Conservation (phyloP, 2,113 vertebrate genomes). For the Saccopteryx bilineata region DNA sequence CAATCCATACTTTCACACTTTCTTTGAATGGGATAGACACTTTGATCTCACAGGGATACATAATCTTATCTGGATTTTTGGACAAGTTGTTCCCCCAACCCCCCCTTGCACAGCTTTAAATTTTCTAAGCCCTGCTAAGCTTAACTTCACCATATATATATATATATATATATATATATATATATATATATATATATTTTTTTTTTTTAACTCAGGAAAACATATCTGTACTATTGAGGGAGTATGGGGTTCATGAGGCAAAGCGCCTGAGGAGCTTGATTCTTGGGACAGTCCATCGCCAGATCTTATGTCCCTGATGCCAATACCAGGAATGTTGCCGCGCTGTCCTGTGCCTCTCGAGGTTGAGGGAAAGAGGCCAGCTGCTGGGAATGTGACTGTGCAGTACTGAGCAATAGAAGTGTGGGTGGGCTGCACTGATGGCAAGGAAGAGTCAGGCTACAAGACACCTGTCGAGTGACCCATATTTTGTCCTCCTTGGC, state of each 20-base stretch:
- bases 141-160: neutral
- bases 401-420: neutral
- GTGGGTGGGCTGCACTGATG: neutral
- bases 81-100: neutral
- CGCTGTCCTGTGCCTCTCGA: neutral
- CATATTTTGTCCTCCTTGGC: neutral
- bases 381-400: neutral
- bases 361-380: neutral
- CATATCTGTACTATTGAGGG: no score
- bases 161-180: no score
- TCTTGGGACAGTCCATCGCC: neutral
- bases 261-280: neutral
- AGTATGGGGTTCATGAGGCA: neutral
- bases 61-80: slow-evolving; percentile 29
- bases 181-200: no score
- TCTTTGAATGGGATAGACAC: neutral
- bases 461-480: neutral
- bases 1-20: neutral
- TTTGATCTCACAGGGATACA: neutral
- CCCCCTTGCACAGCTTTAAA: neutral
- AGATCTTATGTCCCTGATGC: neutral
- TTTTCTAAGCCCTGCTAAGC: neutral
- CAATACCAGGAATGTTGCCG: neutral
- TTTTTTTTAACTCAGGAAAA: slow-evolving; percentile 26
- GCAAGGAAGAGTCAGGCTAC: neutral